Base-by-base conservation (phyloP, 1,140 invertebrate genomes). In the Aphaenogaster floridana region DNA sequence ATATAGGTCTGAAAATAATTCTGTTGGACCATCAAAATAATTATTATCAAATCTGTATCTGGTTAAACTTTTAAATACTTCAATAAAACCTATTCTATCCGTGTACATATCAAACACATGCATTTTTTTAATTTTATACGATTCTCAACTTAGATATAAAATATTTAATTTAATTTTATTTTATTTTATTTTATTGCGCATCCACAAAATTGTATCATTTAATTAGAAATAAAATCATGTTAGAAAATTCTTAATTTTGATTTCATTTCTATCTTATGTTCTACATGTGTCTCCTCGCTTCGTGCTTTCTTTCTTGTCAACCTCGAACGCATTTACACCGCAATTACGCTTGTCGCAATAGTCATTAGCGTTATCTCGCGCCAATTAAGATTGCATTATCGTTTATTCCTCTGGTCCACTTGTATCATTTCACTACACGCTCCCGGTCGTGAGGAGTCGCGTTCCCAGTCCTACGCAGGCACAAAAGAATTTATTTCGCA, bases 371-470 rank as follows among this genome's bases (percentile, higher is more conserved):
- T 9, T 45, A 48, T 78, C 34, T 80, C 61, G 48, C 7, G 48
- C 39, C 42, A 81, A 81, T 81, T 71, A 81, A 59, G 64, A 81
- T 71, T 71, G 64, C 15, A 57, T 54, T 69, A 69, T 69, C 64
- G 39, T 45, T 81, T 66, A 15, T 59, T 57, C 39, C 42, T 57
- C 15, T 57, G 50, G 52, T 71, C 17, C 52, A n/a, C 21, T 68
- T 54, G 21, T 48, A 34, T n/a, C 11, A 42, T 42, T 80, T 52
- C 21, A 42, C 21, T 13, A 21, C 13, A 54, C 17, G 0, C 28
- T 69, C 48, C 52, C 34, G n/a, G 6, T 28, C 34, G 36, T 54
- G 3, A 80, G 28, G 6, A 79, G 39, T 66, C n/a, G 34, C 6
- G 15, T 21, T 17, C 7, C 13, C 45, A 50, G 42, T 63, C 8